Evolutionary conservation across 2,888 invertebrate species (phyloP), one percentile per base, ranked within the genome.

Genomic region (Drosophila atripex): DNA sequence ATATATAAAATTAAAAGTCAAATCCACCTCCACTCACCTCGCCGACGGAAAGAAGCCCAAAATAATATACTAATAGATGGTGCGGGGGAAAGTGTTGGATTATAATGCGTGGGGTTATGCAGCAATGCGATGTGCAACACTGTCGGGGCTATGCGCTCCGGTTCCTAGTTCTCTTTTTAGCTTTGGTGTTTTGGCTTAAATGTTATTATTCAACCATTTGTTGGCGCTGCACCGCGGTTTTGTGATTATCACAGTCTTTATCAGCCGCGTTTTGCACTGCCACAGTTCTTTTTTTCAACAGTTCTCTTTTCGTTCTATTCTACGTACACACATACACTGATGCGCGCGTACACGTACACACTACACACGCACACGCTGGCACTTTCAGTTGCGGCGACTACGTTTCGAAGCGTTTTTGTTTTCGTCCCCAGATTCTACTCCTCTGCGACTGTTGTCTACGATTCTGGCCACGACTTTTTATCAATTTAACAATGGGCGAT

Each of bases 131-230:
- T 70, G 23, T 60, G 50, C 60, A 69, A 70, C 70, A 60, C 70
- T 70, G 53, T 55, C 41, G 7, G 25, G 25, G 25, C n/a, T n/a
- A n/a, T n/a, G n/a, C n/a, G n/a, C 25, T 7, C 25, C 43, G 43
- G 28, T n/a, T 25, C 35, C 3, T n/a, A 7, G 7, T 25, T 7
- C 6, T 23, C 21, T 23, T 23, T 4, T 5, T 4, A 0, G 21
- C 38, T 39, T 41, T 11, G 64, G 28, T 25, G 61, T 75, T 55
- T 25, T 65, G 61, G 59, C 38, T 72, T 72, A 51, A 56, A 83
- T 73, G 80, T 83, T 82, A 83, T 86, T 82, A 86, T 83, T 83
- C 65, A 86, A 82, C 71, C 65, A 68, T 80, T 83, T 79, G 68
- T 35, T 35, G n/a, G 35, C 66, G 41, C 41, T 43, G 43, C 43